Evolutionary conservation across 64 coral and sea anemone species (phyloP), one percentile per base, ranked within the genome.

Genomic region (Dendrophyllia cribrosa): DNA sequence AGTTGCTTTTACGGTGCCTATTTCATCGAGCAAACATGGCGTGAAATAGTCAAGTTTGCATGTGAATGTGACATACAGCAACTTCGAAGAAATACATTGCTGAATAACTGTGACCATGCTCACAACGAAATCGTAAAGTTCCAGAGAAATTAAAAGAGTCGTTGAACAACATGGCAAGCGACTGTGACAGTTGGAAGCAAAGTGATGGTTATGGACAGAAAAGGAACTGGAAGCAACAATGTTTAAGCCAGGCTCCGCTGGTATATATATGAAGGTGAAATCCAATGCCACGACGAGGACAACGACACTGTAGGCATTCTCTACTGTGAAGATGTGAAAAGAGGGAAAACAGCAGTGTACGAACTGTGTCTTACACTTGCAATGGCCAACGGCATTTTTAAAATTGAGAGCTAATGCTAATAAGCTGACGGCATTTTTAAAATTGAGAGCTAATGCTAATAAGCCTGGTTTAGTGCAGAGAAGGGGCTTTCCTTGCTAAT

Each of bases 351-450:
- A 15, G 84, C 48, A n/a, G 66, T 87, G 16, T 87, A 87, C 22
- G 84, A 87, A 58, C 63, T 86, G 47, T 86, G 74, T 77, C 21
- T 89, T 49, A 89, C 75, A 20, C 51, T 43, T 52, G 74, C 72
- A 79, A 77, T 89, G 53, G 72, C n/a, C n/a, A n/a, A n/a, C n/a
- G n/a, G n/a, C n/a, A n/a, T n/a, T n/a, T n/a, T n/a, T n/a, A n/a
- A n/a, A n/a, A n/a, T n/a, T n/a, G n/a, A n/a, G n/a, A n/a, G n/a
- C n/a, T n/a, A n/a, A n/a, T n/a, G n/a, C n/a, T n/a, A n/a, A n/a
- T n/a, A n/a, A n/a, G n/a, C 88, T 17, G 88, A 89, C 16, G 88
- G 88, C 51, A 89, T 90, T 13, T 17, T 70, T 48, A 90, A 81
- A 90, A 53, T 53, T 76, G 0, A 11, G 12, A 69, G 66, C 66